These are phyloP conservation scores for Myotis yumanensis DNA, from an alignment of 2,113 vertebrate genomes.

Conservation along the genomic window DNA sequence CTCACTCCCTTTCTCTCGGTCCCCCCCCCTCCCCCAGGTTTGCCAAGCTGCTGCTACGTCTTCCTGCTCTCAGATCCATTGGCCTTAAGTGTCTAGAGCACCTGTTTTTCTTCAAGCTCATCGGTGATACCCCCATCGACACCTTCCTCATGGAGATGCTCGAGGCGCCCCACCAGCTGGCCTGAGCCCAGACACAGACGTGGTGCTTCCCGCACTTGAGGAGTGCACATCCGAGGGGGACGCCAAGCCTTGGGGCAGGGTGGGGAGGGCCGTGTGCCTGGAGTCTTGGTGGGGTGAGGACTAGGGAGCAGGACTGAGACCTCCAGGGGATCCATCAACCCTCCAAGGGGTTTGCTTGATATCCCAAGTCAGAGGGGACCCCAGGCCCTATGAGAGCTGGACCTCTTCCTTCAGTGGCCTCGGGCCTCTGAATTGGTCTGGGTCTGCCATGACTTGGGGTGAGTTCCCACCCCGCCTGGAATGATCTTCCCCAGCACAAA, in stretches of 20 bases:
- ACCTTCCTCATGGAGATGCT: conserved; percentile 98
- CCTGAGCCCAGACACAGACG: conserved; percentile 80
- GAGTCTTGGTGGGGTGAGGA: neutral
- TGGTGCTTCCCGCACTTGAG: neutral
- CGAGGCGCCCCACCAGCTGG: conserved; percentile 93
- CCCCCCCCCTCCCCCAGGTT: conserved; percentile 84
- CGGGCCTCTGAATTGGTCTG: conserved; percentile 39
- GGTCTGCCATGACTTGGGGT: conserved; percentile 10
- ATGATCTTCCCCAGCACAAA: neutral
- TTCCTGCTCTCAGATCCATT: conserved; percentile 92
- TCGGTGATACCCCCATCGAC: conserved; percentile 95
- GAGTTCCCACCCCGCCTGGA: neutral
- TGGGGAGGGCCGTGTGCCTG: neutral
- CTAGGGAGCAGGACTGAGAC: neutral
- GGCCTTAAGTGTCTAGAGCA: conserved; percentile 95
- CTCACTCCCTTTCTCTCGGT: neutral
- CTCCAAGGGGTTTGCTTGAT: neutral
- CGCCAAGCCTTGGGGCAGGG: neutral
- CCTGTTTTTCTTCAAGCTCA: conserved; percentile 97
- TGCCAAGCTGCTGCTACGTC: conserved; percentile 94
- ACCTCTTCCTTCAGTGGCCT: conserved; percentile 20
- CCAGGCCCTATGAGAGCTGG: neutral
- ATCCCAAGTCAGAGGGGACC: conserved; percentile 32
- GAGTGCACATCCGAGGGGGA: neutral
- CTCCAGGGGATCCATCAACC: neutral